Evolutionary conservation across 1,140 invertebrate genomes (phyloP), one percentile per base, ranked within the genome.

Genomic region (Drosophila erecta): DNA sequence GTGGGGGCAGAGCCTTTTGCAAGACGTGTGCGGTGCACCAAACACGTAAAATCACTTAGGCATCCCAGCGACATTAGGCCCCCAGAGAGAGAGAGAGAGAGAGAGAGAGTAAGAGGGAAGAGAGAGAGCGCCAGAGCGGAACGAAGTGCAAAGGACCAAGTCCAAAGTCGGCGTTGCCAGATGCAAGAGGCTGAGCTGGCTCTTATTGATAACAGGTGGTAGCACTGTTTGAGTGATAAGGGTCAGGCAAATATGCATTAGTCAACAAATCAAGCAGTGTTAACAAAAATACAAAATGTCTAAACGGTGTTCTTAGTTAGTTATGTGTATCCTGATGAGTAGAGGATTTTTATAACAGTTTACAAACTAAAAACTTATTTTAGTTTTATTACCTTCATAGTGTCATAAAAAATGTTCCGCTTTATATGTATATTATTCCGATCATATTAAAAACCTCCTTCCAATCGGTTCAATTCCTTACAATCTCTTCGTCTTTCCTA

Each of bases 41-140:
- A 81, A 91, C 89, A 90, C 89, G 89, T 89, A 90, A 90, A 90
- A 90, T 89, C 89, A 90, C 89, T 90, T 90, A 90, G 87, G 79
- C 61, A 50, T 58, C 60, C 69, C 54, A 60, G 67, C 79, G 65
- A 57, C 70, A 83, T 35, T 69, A 47, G 65, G 44, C 46, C 50
- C 40, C 54, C 8, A 62, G 58, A 65, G 30, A 49, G 56, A 14
- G 24, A 17, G 17, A 49, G 56, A 14, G 24, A 17, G 17, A 17
- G 17, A 17, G 0, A 17, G 37, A 49, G 56, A 14, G 24, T 10
- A 24, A 65, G 50, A 44, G 43, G 24, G 33, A 12, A 46, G 14
- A 44, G 54, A 44, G 54, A 64, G 57, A 62, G 54, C 35, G 17
- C 11, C 33, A 40, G 43, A 33, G 60, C 46, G 49, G 24, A 44